Percentiles rank a stretch among this genome's conserved stretches.
Evolutionary conservation across 2,888 invertebrate species (phyloP).

Genomic region (Dicyrtomina minuta): DNA sequence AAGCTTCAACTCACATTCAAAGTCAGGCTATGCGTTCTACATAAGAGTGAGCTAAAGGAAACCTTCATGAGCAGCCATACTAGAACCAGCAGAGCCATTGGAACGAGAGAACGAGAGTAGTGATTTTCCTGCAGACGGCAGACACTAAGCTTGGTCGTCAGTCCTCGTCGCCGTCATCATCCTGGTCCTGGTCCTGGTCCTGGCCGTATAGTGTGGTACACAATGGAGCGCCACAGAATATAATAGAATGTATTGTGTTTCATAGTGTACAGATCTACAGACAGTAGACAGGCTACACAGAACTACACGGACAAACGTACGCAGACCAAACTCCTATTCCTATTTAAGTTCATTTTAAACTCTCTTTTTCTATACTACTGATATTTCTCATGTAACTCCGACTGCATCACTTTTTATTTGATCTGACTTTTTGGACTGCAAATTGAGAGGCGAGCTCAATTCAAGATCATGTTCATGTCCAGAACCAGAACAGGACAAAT

Average conservation of each 20-base stretch:
- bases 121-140: too few species aligned
- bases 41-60: background rate
- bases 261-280: too few species aligned
- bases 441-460: slow-evolving; percentile 9
- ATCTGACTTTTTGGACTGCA: background rate
- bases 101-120: background rate
- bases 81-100: background rate
- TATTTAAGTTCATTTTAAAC: background rate
- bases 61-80: background rate
- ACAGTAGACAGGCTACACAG: too few species aligned
- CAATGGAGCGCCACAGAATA: too few species aligned
- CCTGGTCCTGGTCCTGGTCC: too few species aligned
- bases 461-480: slow-evolving; percentile 5
- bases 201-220: too few species aligned
- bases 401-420: slow-evolving; percentile 3
- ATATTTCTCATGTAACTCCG: background rate
- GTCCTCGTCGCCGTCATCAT: too few species aligned
- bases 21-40: background rate
- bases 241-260: too few species aligned
- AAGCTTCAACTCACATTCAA: background rate
- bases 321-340: too few species aligned
- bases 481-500: slow-evolving; percentile 21
- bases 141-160: too few species aligned
- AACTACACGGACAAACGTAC: too few species aligned
- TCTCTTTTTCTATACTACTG: background rate